Evolutionary conservation across 2,888 invertebrate species (phyloP).

Genomic region (Tetranychus piercei): DNA sequence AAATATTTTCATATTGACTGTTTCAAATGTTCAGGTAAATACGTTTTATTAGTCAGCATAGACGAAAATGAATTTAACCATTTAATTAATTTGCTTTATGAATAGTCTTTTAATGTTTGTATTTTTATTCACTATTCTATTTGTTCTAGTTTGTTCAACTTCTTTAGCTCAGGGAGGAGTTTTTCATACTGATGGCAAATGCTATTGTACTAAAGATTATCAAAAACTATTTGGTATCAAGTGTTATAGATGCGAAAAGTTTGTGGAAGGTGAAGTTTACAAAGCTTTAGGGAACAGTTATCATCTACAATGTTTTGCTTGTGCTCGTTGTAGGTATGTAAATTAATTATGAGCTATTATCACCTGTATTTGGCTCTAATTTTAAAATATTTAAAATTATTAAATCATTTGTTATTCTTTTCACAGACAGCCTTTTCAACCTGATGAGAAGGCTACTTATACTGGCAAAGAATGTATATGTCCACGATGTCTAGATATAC

Average conservation of each 20-base stretch:
- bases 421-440: constrained; percentile 46
- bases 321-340: constrained; percentile 59
- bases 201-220: constrained; percentile 58
- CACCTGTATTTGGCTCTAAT: no score
- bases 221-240: constrained; percentile 55
- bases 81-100: not conserved
- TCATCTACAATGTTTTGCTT: constrained; percentile 72
- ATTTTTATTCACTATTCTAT: constrained; percentile 9
- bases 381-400: no score
- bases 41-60: no score
- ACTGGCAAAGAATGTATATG: constrained; percentile 78
- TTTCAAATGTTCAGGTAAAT: constrained; percentile 64
- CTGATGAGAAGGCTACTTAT: constrained; percentile 64
- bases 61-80: not conserved
- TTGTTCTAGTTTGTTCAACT: constrained; percentile 53
- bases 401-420: no score
- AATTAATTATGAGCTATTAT: no score
- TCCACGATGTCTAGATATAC: constrained; percentile 53
- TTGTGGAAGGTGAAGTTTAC: constrained; percentile 85
- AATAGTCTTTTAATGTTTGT: not conserved
- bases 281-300: constrained; percentile 73
- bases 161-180: constrained; percentile 84
- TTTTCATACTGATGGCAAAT: constrained; percentile 75
- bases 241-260: constrained; percentile 71
- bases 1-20: constrained; percentile 94